Base-by-base conservation (phyloP, 2,888 invertebrate species). In the Drosophila aldrichi region DNA sequence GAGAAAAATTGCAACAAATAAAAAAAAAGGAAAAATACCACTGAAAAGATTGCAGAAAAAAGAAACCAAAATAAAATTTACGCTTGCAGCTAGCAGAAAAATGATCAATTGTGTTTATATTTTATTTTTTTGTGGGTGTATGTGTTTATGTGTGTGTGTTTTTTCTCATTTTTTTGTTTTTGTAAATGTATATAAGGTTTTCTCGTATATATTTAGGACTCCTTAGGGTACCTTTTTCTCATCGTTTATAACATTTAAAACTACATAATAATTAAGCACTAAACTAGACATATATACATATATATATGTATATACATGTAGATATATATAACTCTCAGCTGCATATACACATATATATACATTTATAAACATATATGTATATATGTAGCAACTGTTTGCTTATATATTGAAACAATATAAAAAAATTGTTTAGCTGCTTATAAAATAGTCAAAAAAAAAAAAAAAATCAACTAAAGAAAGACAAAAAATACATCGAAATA, bases 221-320 rank as follows among this genome's bases (percentile, higher is more conserved):
- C 51, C 43, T 57, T 60, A 34, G 34, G 56, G 63, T 46, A 55
- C 46, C 61, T 48, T 49, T 70, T 70, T 44, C 38, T 59, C 61
- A 43, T 59, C 40, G 57, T 58, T 51, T 51, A 69, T 87, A 84
- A 81, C 88, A 88, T 73, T 88, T 85, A 88, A 74, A 77, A 85
- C 86, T 88, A 88, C 80, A 85, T 88, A 84, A 78, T 66, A 84
- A 83, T 86, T 83, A 84, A 88, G 87, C 86, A 79, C 86, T 83
- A 84, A 82, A 82, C 74, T 84, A 88, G 69, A 66, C 60, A 71
- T 65, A 69, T 68, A 62, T 43, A 57, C 43, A 36, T 34, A 51
- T 55, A 49, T 36, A 46, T 32, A 32, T 9, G 9, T 32, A 9
- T 32, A 32, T 9, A 9, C 8, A 29, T 29, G 4, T 25, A 25